A percentile compares a stretch with the other conserved stretches of the same genome.
Conservation (phyloP, 2,888 invertebrate species). For the Drosophila flavopinicola region DNA sequence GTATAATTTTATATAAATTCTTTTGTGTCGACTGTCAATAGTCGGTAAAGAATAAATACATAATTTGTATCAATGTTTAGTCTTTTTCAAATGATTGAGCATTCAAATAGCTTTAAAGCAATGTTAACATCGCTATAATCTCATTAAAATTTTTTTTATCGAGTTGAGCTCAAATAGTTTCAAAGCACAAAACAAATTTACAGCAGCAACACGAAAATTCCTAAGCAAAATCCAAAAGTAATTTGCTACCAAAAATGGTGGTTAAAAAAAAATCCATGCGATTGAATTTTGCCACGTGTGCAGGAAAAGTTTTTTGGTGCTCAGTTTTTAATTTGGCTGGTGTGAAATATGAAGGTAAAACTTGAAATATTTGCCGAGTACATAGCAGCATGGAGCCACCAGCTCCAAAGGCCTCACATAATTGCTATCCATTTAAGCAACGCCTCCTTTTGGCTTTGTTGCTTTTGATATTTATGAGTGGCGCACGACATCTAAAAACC, state of each 20-base stretch:
- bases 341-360: slow-evolving; percentile 2
- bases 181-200: neutral
- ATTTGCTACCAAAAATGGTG: neutral
- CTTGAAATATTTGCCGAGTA: slow-evolving; percentile 1
- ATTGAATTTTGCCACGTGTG: slow-evolving; percentile 8
- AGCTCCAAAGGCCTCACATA: slow-evolving; percentile 38
- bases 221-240: slow-evolving; percentile 1
- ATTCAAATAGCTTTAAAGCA: too few species aligned
- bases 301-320: neutral
- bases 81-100: too few species aligned
- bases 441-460: slow-evolving; percentile 51
- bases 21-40: too few species aligned
- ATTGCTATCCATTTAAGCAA: slow-evolving; percentile 68
- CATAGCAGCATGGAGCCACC: neutral
- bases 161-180: neutral
- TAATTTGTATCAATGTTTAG: neutral
- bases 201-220: neutral
- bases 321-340: slow-evolving; percentile 5
- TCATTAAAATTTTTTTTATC: neutral
- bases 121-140: too few species aligned
- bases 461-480: slow-evolving; percentile 66
- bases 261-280: neutral
- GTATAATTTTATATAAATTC: too few species aligned
- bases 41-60: too few species aligned
- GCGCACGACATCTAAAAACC: slow-evolving; percentile 39